Evolutionary conservation across 2,888 invertebrate genomes (phyloP).

Genomic region (Polyommatus icarus): DNA sequence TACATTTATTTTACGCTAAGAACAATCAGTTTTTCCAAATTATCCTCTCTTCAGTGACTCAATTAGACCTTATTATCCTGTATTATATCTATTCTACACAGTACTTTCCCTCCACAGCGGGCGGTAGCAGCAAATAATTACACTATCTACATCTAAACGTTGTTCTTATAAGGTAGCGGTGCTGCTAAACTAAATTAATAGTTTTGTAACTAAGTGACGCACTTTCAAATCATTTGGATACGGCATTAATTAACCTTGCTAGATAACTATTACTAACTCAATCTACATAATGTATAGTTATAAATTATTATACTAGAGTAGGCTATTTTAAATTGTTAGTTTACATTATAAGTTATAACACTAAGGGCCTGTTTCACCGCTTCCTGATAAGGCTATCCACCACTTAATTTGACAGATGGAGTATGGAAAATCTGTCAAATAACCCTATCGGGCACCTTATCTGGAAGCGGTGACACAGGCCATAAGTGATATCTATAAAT

Average conservation of each 20-base stretch:
- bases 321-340: not conserved
- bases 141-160: not conserved
- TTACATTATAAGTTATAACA: not conserved
- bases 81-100: too few relatives aligned
- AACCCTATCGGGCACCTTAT: too few relatives aligned
- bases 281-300: not conserved
- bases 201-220: slow-evolving; percentile 26
- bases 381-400: too few relatives aligned
- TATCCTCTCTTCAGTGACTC: too few relatives aligned
- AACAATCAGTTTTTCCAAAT: too few relatives aligned
- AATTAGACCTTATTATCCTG: too few relatives aligned
- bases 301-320: not conserved
- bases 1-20: too few relatives aligned
- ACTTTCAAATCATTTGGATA: slow-evolving; percentile 28
- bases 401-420: too few relatives aligned
- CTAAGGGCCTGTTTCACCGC: too few relatives aligned
- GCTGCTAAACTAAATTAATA: slow-evolving; percentile 11
- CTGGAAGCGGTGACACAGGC: too few relatives aligned
- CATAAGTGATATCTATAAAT: not conserved
- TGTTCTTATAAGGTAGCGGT: slow-evolving; percentile 17
- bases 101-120: not conserved
- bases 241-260: slow-evolving; percentile 7
- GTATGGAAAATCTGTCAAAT: too few relatives aligned
- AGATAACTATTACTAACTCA: slow-evolving; percentile 7
- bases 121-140: not conserved